Evolutionary conservation across 2,797 vertebrate species (phyloP), one percentile per base, ranked within the genome.

Genomic region (Choloepus didactylus): DNA sequence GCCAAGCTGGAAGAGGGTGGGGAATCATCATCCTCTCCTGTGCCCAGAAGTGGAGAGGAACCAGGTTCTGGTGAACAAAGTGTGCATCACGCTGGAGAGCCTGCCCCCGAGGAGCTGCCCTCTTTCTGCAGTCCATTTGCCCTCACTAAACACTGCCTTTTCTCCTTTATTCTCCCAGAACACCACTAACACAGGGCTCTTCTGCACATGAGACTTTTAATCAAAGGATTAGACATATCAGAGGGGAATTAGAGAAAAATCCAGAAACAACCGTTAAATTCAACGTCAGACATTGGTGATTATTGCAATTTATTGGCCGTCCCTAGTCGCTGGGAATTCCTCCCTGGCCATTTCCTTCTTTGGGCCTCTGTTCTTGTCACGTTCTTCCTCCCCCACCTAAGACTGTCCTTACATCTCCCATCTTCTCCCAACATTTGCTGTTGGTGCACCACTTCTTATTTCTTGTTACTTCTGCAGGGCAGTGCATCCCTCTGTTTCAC

Each of bases 111-210:
- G 81, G 82, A 87, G 60, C 91, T 94, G 91, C 77, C 56, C 72
- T 89, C 80, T 88, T 69, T 64, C 51, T 79, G 16, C 51, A 86
- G 67, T 66, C 4, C 18, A 15, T 54, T 77, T 89, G 89, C 91
- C 84, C 59, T 76, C 77, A 23, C 46, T 81, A 27, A 77, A 38
- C 81, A 35, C 85, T 51, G 38, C 62, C 38, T 67, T 59, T 56
- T 70, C 83, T 79, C 67, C 41, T 51, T 69, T 23, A 25, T 72
- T 77, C 69, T 94, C 93, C 80, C 94, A 80, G 56, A 89, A 69
- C 90, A 84, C 86, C 87, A 56, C 49, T 87, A 92, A 83, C 35
- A n/a, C 27, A 2, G 86, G 79, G 85, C 75, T 95, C 77, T 90
- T 75, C 79, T 79, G 31, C 66, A 14, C 5, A 31, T 76, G 54